These are phyloP conservation scores for Pygoscelis adeliae DNA, from an alignment of 2,113 vertebrate genomes.

Conservation along the genomic window DNA sequence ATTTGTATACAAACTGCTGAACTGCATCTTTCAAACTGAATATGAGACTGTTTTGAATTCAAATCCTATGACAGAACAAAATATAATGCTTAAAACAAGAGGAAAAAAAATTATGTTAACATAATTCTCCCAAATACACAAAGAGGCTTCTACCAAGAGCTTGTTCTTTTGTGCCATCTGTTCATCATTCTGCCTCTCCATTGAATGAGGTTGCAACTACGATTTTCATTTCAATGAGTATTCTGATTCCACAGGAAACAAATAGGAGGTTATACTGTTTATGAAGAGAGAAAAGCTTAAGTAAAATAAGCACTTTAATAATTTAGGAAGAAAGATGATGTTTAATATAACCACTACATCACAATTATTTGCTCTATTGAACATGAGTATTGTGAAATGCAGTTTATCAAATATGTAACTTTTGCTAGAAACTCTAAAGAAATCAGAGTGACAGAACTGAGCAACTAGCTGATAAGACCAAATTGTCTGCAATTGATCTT, in stretches of 20 bases:
- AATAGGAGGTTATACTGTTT: not conserved
- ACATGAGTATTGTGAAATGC: not conserved
- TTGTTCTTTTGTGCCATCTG: not conserved
- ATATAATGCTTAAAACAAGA: not conserved
- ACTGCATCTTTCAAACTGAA: slow-evolving; percentile 41
- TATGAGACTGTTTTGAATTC: slow-evolving; percentile 14
- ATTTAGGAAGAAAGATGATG: not conserved
- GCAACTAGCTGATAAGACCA: not conserved
- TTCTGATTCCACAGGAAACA: not conserved
- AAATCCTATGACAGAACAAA: not conserved
- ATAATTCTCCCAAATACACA: slow-evolving; percentile 9
- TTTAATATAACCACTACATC: not conserved
- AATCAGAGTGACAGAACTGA: not conserved
- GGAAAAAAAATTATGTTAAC: not conserved
- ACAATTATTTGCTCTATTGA: not conserved
- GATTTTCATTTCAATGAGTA: not conserved
- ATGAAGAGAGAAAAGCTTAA: not conserved
- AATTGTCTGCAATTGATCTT: not conserved
- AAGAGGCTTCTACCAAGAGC: not conserved
- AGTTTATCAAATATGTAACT: not conserved
- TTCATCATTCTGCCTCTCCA: not conserved
- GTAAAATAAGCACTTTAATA: not conserved
- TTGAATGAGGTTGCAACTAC: not conserved
- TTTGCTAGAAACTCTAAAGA: not conserved
- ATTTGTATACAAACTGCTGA: slow-evolving; percentile 63